Evolutionary conservation across 2,113 vertebrate species (phyloP).

Genomic region (Procapra przewalskii): DNA sequence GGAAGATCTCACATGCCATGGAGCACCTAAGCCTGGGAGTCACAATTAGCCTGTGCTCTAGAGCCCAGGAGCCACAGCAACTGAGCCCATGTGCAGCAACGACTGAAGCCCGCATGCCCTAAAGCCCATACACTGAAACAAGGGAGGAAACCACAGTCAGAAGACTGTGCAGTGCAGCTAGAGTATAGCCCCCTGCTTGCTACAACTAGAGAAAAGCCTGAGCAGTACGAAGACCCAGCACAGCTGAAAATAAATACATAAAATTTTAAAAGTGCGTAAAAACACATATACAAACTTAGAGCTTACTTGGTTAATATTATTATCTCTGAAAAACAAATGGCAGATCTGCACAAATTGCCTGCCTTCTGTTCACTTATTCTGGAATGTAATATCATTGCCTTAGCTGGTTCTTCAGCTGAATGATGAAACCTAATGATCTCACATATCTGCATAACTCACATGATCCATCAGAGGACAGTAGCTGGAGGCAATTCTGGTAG

Average conservation of each 20-base stretch:
- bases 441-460: constrained; percentile 25
- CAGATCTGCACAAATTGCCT: background rate
- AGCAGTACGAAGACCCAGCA: background rate
- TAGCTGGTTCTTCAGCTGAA: background rate
- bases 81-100: background rate
- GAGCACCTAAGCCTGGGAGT: background rate
- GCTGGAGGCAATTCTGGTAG: constrained; percentile 42
- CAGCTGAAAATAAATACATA: background rate
- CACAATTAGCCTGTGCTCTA: background rate
- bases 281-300: background rate
- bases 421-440: background rate
- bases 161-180: background rate
- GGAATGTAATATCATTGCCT: background rate
- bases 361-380: background rate
- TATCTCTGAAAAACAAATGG: background rate
- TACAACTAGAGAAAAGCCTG: background rate
- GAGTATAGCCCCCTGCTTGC: background rate
- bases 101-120: background rate
- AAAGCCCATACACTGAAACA: background rate
- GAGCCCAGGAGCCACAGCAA: background rate
- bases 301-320: background rate
- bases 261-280: background rate
- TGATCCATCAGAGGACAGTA: constrained; percentile 64
- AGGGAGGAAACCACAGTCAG: background rate
- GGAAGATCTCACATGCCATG: background rate